A percentile compares a stretch with the other conserved stretches of the same genome.
These are phyloP conservation scores for Bujurquina vittata DNA, from an alignment of 2,113 vertebrate genomes.

Conservation along the genomic window DNA sequence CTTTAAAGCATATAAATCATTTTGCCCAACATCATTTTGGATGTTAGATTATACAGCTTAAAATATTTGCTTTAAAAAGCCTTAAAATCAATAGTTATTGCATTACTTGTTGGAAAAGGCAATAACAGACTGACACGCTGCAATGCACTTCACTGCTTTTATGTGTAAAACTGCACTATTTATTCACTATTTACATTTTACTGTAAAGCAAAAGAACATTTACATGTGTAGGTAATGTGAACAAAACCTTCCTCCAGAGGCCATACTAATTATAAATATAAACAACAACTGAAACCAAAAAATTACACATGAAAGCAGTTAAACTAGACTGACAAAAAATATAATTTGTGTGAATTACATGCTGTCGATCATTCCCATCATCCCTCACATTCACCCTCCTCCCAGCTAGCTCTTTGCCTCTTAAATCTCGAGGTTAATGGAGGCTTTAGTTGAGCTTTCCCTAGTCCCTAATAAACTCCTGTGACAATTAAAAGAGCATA, in stretches of 20 bases:
- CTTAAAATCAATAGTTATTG: not conserved
- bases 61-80: not conserved
- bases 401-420: not conserved
- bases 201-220: not conserved
- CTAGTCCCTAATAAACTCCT: conserved; percentile 64
- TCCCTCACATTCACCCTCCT: not conserved
- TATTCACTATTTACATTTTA: not conserved
- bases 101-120: not conserved
- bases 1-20: no score
- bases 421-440: conserved; percentile 58
- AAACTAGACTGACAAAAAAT: not conserved
- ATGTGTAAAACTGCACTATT: not conserved
- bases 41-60: not conserved
- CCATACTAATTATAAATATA: not conserved
- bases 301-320: not conserved
- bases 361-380: not conserved
- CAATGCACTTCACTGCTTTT: not conserved
- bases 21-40: not conserved
- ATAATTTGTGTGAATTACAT: not conserved
- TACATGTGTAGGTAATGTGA: no score
- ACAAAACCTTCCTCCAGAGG: not conserved
- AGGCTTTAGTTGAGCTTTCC: conserved; percentile 46
- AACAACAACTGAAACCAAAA: not conserved
- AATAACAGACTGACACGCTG: not conserved
- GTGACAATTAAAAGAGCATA: conserved; percentile 71